Base-by-base conservation (phyloP, 1,140 invertebrate genomes). In the Cyclargus thomasi region DNA sequence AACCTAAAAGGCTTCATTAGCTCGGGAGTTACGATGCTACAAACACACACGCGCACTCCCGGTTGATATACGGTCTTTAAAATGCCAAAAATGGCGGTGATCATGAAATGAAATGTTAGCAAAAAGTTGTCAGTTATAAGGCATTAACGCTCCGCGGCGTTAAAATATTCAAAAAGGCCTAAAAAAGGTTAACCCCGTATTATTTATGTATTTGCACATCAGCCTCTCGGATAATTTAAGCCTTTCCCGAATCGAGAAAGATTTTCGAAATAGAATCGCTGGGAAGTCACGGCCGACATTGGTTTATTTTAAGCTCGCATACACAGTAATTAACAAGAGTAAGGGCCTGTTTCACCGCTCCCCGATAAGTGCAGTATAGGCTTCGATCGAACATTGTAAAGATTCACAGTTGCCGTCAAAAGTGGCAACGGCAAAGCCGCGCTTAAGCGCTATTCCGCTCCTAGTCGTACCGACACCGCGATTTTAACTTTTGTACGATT, bases 181-280 rank as follows among this genome's bases (percentile, higher is more conserved):
- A 47, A 47, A 47, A n/a, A 47, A 47, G 39, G 39, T 47, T 47
- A 47, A 47, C 10, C 39, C 39, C 39, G 39, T 47, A 47, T 47
- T 47, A 47, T 47, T 47, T 47, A 47, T 47, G 39, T 47, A 47
- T 47, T 47, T 47, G 39, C 39, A 47, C 39, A 47, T 47, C 39
- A 47, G 39, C 11, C 39, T 47, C 14, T 47, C 11, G 39, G 11
- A 47, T 47, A 6, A 39, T 47, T 47, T 47, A 47, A 47, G 39
- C 14, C 39, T 47, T 47, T 47, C 39, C 39, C 10, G 39, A 47
- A 47, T 47, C 2, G 14, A 47, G 11, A 11, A 47, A 47, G 39
- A 47, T 47, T 47, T 47, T 11, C 39, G 11, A 47, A 14, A 47
- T 47, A 47, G 39, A 47, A 47, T 47, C 8, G 39, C 39, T 8